Conservation (phyloP, 2,797 vertebrate genomes). For the Tangara arthus region DNA sequence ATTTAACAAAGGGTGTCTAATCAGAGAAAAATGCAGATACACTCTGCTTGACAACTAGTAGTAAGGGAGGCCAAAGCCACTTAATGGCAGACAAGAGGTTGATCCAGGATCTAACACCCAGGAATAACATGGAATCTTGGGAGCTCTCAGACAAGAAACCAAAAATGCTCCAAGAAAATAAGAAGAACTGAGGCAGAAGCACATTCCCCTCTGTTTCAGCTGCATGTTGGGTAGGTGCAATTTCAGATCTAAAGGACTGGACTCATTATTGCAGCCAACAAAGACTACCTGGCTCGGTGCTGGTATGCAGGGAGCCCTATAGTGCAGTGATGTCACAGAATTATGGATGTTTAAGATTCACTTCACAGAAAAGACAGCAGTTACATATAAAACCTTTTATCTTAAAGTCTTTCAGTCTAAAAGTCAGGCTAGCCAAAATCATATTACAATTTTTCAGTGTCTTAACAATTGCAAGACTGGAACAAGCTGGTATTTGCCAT, state of each 20-base stretch:
- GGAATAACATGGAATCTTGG: neutral
- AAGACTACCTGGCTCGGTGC: neutral
- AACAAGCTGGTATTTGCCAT: neutral
- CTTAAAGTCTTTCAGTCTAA: neutral
- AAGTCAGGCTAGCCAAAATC: neutral
- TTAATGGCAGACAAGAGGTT: neutral
- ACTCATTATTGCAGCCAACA: neutral
- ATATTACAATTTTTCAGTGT: neutral
- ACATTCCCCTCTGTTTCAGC: neutral
- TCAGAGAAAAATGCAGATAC: neutral
- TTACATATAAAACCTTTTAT: neutral
- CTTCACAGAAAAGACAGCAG: neutral
- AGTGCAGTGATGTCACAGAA: neutral
- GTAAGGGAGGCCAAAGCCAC: neutral
- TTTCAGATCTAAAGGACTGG: neutral
- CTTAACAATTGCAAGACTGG: neutral
- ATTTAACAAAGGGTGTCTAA: neutral
- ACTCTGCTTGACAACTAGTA: neutral
- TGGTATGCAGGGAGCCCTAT: fast-evolving
- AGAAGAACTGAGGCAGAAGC: neutral
- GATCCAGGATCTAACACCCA: neutral
- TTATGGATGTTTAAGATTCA: neutral
- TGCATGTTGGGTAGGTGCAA: neutral
- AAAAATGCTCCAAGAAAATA: neutral
- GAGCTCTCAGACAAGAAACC: neutral